Evolutionary conservation across 2,797 vertebrate species (phyloP).

Genomic region (Austrolebias charrua): DNA sequence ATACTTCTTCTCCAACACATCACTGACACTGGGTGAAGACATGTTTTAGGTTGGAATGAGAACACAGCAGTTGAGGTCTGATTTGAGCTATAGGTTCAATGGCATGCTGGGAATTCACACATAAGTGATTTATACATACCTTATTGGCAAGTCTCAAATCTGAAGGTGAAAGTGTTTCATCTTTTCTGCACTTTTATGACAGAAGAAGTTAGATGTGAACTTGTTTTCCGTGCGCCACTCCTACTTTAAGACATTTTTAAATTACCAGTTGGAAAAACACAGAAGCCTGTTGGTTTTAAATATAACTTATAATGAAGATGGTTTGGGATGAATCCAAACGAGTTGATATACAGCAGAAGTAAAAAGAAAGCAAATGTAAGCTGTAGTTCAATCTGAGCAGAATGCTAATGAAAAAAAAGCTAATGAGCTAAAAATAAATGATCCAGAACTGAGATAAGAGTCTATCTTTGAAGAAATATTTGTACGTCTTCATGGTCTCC

Average conservation of each 20-base stretch:
- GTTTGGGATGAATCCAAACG: too few species aligned
- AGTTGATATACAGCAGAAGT: too few species aligned
- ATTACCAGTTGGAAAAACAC: background rate
- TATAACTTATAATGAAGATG: too few species aligned
- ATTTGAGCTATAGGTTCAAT: too few species aligned
- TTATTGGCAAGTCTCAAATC: background rate
- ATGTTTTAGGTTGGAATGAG: conserved; percentile 15
- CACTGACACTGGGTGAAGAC: conserved; percentile 50
- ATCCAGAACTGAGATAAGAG: conserved; percentile 15
- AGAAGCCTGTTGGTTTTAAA: too few species aligned
- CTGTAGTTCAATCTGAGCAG: background rate
- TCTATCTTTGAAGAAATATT: conserved; percentile 38
- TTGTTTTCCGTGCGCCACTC: background rate
- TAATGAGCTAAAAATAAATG: conserved; percentile 9
- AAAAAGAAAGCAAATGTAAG: background rate
- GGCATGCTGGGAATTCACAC: conserved; percentile 35
- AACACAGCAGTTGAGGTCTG: conserved; percentile 14
- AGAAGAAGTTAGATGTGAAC: background rate
- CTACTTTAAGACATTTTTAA: too few species aligned
- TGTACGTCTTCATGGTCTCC: conserved; percentile 27
- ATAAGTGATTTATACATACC: background rate
- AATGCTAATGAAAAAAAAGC: background rate
- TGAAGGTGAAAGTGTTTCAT: background rate
- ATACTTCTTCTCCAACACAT: conserved; percentile 19
- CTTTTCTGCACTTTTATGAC: background rate